Percentiles rank a stretch among this genome's conserved stretches.
Evolutionary conservation across 1,140 invertebrate species (phyloP).

Genomic region (Pseudomyrmex pallidus): DNA sequence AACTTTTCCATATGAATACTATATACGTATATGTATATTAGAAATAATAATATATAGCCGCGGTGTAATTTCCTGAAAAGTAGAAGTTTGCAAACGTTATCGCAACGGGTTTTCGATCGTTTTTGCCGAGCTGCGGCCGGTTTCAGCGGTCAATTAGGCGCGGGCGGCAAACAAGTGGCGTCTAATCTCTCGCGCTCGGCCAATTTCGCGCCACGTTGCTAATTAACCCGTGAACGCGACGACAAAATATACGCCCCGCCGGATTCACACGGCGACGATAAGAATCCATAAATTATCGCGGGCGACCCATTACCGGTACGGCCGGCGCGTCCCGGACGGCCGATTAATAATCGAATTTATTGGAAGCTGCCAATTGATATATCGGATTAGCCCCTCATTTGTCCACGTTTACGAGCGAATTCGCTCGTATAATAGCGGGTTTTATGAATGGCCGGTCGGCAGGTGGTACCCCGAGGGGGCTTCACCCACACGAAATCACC

Average conservation of each 20-base stretch:
- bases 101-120: background rate
- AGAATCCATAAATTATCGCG: constrained; percentile 53
- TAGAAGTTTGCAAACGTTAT: background rate
- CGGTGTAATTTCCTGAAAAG: background rate
- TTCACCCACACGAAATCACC: constrained; percentile 43
- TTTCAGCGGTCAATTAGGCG: constrained; percentile 30
- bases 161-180: background rate
- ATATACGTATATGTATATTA: background rate
- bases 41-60: background rate
- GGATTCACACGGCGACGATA: constrained; percentile 48
- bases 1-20: too few species aligned
- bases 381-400: constrained; percentile 64
- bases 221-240: constrained; percentile 54
- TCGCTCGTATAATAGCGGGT: constrained; percentile 54
- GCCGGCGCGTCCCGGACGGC: constrained; percentile 34
- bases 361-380: constrained; percentile 65
- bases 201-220: constrained; percentile 41
- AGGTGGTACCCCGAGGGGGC: constrained; percentile 45
- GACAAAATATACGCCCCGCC: constrained; percentile 33
- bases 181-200: constrained; percentile 44
- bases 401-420: constrained; percentile 65
- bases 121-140: background rate
- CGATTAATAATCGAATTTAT: constrained; percentile 65
- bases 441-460: constrained; percentile 60
- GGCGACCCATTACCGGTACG: constrained; percentile 37